A percentile compares a stretch with the other conserved stretches of the same genome.
These are phyloP conservation scores for Origma solitaria DNA, from an alignment of 2,113 vertebrate species.

Conservation along the genomic window DNA sequence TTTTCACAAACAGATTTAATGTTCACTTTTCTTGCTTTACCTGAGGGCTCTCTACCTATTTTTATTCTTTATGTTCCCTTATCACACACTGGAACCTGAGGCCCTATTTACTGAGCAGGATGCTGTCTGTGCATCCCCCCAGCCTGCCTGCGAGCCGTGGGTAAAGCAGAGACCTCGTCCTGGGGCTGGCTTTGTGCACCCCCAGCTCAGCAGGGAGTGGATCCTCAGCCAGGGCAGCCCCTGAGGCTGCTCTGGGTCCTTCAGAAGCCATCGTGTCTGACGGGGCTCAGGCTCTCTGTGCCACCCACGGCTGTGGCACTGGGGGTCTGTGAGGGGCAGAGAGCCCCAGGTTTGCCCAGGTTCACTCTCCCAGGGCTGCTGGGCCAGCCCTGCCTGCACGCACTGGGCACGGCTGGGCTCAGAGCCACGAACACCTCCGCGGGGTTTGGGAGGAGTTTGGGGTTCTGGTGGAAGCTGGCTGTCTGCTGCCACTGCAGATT, in stretches of 20 bases:
- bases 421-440: background rate
- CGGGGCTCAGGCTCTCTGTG: background rate
- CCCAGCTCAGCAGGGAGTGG: background rate
- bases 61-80: background rate
- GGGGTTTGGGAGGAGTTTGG: background rate
- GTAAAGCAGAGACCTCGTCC: background rate
- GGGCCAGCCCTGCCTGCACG: background rate
- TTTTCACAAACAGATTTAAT: constrained; percentile 4
- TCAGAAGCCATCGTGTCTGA: background rate
- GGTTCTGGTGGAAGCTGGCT: background rate
- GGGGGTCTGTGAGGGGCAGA: background rate
- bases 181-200: background rate
- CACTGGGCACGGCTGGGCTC: background rate
- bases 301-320: too few species aligned
- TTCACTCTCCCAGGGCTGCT: background rate
- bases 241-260: background rate
- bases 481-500: background rate
- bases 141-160: background rate
- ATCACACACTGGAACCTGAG: background rate
- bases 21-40: background rate
- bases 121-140: background rate
- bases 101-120: background rate
- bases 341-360: background rate
- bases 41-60: background rate
- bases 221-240: too few species aligned